Evolutionary conservation across 1,140 invertebrate genomes (phyloP).

Genomic region (Hycleus cichorii): DNA sequence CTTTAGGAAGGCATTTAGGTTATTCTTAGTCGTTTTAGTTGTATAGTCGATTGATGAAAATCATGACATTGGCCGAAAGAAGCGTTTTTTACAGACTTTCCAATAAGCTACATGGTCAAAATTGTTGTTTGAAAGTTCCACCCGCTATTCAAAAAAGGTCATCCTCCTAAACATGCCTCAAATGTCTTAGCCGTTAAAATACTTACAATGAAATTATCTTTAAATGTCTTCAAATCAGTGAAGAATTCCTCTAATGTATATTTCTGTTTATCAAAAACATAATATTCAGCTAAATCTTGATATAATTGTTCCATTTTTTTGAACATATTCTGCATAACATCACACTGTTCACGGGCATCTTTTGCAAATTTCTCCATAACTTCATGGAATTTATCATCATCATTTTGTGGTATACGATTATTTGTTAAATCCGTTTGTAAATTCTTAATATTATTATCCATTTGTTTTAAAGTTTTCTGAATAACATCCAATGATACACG

Average conservation of each 20-base stretch:
- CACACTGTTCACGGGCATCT: slow-evolving; percentile 77
- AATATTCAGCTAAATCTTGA: slow-evolving; percentile 81
- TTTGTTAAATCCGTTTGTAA: slow-evolving; percentile 83
- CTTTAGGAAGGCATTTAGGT: too few relatives aligned
- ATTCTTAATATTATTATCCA: slow-evolving; percentile 79
- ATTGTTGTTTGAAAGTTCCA: too few relatives aligned
- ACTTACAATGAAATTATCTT: slow-evolving; percentile 81
- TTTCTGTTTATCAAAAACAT: slow-evolving; percentile 87
- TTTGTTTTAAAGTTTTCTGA: slow-evolving; percentile 74
- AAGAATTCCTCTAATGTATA: slow-evolving; percentile 97
- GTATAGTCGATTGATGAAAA: too few relatives aligned
- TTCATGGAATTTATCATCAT: slow-evolving; percentile 74
- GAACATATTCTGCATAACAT: slow-evolving; percentile 86
- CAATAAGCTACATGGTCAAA: too few relatives aligned
- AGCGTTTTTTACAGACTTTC: too few relatives aligned
- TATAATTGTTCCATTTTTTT: slow-evolving; percentile 87
- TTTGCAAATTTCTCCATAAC: slow-evolving; percentile 75
- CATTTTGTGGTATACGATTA: slow-evolving; percentile 63
- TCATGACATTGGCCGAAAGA: too few relatives aligned
- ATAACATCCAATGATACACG: slow-evolving; percentile 80
- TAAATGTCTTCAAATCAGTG: slow-evolving; percentile 90
- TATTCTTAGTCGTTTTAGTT: too few relatives aligned
- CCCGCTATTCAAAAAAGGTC: too few relatives aligned
- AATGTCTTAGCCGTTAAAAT: not conserved
- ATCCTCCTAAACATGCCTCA: too few relatives aligned